phyloP scores from a whole-genome alignment of 2,113 vertebrate genomes.

The Oreochromis niloticus region DNA sequence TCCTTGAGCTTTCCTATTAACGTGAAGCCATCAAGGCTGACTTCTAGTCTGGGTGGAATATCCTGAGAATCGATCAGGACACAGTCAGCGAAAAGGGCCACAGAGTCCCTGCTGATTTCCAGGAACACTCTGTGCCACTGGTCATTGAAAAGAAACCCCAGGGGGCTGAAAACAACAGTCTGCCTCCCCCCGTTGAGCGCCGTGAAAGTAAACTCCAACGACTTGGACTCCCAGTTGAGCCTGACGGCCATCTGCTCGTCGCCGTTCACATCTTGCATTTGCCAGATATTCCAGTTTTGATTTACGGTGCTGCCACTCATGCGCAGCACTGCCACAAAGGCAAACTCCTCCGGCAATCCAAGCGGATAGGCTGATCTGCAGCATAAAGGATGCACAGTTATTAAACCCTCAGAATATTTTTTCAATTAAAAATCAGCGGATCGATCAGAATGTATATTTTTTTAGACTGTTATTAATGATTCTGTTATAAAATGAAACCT shows the following conservation, averaged over 20 bases:
- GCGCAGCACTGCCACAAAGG: slow-evolving; percentile 81
- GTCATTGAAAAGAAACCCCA: slow-evolving; percentile 81
- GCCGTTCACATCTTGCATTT: slow-evolving; percentile 80
- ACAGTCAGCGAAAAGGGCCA: slow-evolving; percentile 82
- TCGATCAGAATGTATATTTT: neutral
- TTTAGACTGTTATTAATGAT: neutral
- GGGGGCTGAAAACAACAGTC: slow-evolving; percentile 68
- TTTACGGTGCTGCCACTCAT: slow-evolving; percentile 78
- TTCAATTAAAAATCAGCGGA: neutral
- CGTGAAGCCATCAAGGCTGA: slow-evolving; percentile 77
- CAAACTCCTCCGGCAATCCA: slow-evolving; percentile 83
- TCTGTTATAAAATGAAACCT: neutral
- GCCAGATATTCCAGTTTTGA: slow-evolving; percentile 88
- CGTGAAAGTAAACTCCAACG: slow-evolving; percentile 80
- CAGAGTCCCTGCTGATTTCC: slow-evolving; percentile 70
- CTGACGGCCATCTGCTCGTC: slow-evolving; percentile 81
- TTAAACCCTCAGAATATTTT: neutral
- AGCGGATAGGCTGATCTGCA: slow-evolving; percentile 80
- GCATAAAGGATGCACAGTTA: neutral
- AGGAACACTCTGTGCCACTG: slow-evolving; percentile 84
- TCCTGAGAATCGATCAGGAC: slow-evolving; percentile 71
- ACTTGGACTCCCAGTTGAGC: slow-evolving; percentile 79
- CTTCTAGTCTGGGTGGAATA: slow-evolving; percentile 71
- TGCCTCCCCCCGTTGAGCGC: slow-evolving; percentile 68
- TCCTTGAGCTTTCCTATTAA: slow-evolving; percentile 82